Evolutionary conservation across 2,113 vertebrate genomes (phyloP).

Genomic region (Noturus placidus): DNA sequence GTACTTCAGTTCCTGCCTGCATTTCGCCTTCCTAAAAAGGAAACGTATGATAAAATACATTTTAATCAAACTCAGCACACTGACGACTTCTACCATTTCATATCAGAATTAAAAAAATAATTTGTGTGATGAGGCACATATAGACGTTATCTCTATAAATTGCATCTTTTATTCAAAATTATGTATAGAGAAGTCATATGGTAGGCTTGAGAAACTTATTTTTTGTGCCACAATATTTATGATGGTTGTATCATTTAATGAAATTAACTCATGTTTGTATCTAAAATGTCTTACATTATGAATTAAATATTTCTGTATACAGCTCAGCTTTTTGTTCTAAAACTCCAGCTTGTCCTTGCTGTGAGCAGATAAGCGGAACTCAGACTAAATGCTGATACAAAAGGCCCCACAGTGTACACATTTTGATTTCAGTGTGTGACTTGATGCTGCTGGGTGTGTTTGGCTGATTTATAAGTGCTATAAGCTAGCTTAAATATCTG

Average conservation of each 20-base stretch:
- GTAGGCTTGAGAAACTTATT: background rate
- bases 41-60: background rate
- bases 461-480: background rate
- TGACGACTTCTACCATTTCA: background rate
- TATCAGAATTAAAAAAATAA: background rate
- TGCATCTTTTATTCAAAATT: background rate
- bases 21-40: background rate
- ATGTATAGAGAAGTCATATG: background rate
- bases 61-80: no score
- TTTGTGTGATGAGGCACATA: background rate
- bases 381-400: background rate
- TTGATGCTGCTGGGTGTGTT: background rate
- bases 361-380: background rate
- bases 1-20: background rate
- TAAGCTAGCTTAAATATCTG: constrained; percentile 11
- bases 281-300: background rate
- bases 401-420: background rate
- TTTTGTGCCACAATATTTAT: background rate
- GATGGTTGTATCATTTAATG: background rate
- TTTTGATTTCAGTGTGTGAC: background rate
- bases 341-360: background rate
- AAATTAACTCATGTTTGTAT: background rate
- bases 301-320: background rate
- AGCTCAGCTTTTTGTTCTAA: background rate
- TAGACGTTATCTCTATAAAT: background rate